These are phyloP conservation scores for Zaprionus obscuricornis DNA, from an alignment of 2,888 invertebrate genomes.

Conservation along the genomic window DNA sequence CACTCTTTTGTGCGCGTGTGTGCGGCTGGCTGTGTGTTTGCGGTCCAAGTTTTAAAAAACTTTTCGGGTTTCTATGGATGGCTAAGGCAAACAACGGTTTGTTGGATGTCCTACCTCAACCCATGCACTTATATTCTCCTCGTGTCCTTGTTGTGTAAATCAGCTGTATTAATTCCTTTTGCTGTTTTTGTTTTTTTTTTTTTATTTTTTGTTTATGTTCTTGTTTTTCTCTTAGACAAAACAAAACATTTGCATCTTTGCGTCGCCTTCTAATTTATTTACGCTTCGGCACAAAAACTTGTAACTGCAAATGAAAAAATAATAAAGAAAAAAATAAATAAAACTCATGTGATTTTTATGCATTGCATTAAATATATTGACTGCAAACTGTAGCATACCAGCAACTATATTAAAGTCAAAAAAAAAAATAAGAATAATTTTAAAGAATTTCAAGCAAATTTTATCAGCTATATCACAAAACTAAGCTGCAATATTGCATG, in stretches of 20 bases:
- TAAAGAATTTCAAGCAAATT: too few relatives aligned
- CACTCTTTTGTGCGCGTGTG: conserved; percentile 15
- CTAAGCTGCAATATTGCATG: too few relatives aligned
- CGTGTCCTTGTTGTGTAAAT: conserved; percentile 1
- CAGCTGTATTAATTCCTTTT: conserved; percentile 33
- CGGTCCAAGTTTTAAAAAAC: conserved; percentile 22
- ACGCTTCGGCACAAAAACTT: conserved; percentile 5
- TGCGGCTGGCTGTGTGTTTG: conserved; percentile 7
- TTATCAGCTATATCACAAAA: too few relatives aligned
- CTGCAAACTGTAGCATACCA: too few relatives aligned
- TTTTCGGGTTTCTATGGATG: conserved; percentile 18
- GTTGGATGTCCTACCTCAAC: conserved; percentile 3
- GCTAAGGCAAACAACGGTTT: conserved; percentile 40
- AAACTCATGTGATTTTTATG: too few relatives aligned
- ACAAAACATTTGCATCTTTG: neutral
- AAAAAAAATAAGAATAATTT: too few relatives aligned
- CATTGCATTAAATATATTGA: neutral
- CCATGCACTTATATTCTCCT: conserved; percentile 12
- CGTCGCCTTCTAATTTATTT: neutral
- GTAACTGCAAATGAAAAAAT: conserved; percentile 26
- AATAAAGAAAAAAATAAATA: conserved; percentile 8
- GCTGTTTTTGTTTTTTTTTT: too few relatives aligned
- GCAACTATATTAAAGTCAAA: too few relatives aligned
- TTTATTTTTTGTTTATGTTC: too few relatives aligned
- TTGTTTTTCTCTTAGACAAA: conserved; percentile 15